Evolutionary conservation across 2,888 invertebrate genomes (phyloP), one percentile per base, ranked within the genome.

Genomic region (Diachrysia chrysitis): DNA sequence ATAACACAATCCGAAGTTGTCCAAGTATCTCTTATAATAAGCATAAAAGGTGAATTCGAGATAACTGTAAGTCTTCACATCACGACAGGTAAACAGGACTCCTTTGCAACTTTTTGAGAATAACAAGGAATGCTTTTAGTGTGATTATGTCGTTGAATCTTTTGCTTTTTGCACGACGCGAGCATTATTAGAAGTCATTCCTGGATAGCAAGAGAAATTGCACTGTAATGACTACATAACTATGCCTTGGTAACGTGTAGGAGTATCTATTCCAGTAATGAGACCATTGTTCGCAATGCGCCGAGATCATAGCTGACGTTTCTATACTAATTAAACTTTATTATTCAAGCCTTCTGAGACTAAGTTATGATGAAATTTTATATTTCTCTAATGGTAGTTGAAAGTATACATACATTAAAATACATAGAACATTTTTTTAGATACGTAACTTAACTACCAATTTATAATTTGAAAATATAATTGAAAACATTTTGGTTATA

Each of bases 101-200:
- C 77, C 66, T 69, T 60, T 73, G 75, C 68, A 69, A 76, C 69
- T 71, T 83, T 82, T 81, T 75, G 65, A 82, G 79, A 80, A 83
- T 85, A 83, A 83, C 84, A 84, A 85, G 84, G 85, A 87, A 90
- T 90, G 93, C 92, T 93, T 93, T 93, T 92, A 93, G 90, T 88
- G 87, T 90, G 91, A 93, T 93, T 92, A 92, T 92, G 92, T 89
- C 88, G 88, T 91, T 87, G 88, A 87, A 86, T 88, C 87, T 88
- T 81, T 88, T 87, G 88, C 88, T 87, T 90, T 89, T 84, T 84
- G 84, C 85, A 82, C 83, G 73, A 78, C 73, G 85, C 73, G 83
- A 83, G 88, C 86, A 83, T 88, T 92, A 92, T 90, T 89, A 91
- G 88, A 89, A 90, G 87, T 87, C 88, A 84, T 89, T 89, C 85